A percentile compares a stretch with the other conserved stretches of the same genome.
Conservation (phyloP, 2,113 vertebrate species). For the Etheostoma spectabile region DNA sequence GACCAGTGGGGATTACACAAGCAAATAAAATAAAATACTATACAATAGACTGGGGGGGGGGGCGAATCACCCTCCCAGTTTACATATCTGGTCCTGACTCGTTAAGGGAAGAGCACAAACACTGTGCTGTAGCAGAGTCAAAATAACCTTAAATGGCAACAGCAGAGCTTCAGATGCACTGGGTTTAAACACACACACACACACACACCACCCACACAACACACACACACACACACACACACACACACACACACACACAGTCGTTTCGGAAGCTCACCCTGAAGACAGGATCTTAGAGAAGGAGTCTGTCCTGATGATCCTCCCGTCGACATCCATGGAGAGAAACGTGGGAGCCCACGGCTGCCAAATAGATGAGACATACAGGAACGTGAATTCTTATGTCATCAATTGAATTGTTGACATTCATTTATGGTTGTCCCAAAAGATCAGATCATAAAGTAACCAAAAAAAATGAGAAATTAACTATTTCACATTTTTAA, state of each 20-base stretch:
- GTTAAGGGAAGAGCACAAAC: neutral
- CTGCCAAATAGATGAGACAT: constrained; percentile 49
- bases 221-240: neutral
- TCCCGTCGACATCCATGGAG: constrained; percentile 84
- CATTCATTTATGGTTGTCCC: neutral
- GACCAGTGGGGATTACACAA: neutral
- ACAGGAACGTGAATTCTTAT: neutral
- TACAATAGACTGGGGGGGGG: neutral
- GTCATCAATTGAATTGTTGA: neutral
- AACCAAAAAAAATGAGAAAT: neutral
- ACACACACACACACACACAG: neutral
- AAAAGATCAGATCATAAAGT: neutral
- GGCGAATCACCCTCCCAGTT: neutral
- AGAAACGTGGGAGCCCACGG: constrained; percentile 85
- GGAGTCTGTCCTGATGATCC: constrained; percentile 84
- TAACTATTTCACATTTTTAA: neutral
- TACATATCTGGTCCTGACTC: neutral
- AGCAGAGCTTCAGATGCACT: neutral
- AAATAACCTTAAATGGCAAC: neutral
- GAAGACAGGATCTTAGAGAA: constrained; percentile 89
- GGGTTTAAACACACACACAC: neutral
- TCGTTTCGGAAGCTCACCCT: constrained; percentile 76
- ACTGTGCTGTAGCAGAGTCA: neutral
- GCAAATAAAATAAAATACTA: constrained; percentile 8
- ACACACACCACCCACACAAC: constrained; percentile 2